Conservation (phyloP, 1,140 invertebrate genomes). For the Pantala flavescens region DNA sequence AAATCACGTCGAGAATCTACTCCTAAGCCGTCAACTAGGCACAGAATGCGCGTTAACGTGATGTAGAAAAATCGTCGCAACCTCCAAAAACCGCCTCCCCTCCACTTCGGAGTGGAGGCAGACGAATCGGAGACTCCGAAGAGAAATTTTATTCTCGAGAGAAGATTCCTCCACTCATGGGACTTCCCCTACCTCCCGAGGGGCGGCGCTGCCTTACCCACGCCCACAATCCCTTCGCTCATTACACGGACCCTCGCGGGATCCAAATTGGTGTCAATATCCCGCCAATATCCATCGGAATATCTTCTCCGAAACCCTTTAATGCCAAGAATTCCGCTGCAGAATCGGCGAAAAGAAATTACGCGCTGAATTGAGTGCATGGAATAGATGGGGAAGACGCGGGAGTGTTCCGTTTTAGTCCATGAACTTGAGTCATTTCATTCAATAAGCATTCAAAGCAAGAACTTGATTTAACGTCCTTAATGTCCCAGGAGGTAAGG, state of each 20-base stretch:
- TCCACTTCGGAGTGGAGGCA: too few species aligned
- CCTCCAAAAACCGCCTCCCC: too few species aligned
- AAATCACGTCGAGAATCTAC: too few species aligned
- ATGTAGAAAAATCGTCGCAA: too few species aligned
- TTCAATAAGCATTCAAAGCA: constrained; percentile 10
- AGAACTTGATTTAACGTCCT: constrained; percentile 8
- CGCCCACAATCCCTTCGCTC: neutral
- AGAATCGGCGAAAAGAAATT: too few species aligned
- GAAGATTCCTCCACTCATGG: neutral
- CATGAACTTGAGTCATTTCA: constrained; percentile 9
- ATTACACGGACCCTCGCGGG: neutral
- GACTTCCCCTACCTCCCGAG: neutral
- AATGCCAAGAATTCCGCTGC: too few species aligned
- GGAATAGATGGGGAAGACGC: neutral
- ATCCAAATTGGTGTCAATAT: too few species aligned
- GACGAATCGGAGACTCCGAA: neutral
- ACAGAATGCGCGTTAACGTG: too few species aligned
- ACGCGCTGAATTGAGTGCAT: neutral
- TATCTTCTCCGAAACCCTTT: too few species aligned
- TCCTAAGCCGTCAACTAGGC: too few species aligned
- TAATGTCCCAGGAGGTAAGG: neutral
- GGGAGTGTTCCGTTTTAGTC: neutral
- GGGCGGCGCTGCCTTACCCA: neutral
- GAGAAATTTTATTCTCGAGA: neutral
- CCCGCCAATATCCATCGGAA: too few species aligned